Conservation (phyloP, 2,113 vertebrate species). For the Gnathonemus longibarbis region DNA sequence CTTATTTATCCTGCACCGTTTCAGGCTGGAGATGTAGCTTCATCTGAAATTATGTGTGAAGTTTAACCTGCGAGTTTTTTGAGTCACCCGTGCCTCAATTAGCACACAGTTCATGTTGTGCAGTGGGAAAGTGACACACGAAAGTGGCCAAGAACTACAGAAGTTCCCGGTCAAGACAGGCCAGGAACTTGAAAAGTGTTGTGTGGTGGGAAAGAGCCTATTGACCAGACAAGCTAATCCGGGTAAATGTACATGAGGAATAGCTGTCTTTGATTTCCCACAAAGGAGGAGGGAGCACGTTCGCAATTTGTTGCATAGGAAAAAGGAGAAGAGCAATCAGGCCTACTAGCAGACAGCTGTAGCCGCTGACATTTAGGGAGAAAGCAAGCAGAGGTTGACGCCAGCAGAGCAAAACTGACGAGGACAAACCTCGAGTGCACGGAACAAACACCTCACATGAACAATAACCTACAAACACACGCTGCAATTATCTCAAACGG, state of each 20-base stretch:
- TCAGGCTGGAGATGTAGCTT: background rate
- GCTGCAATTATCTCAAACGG: background rate
- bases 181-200: background rate
- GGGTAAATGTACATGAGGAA: background rate
- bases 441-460: background rate
- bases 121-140: background rate
- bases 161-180: background rate
- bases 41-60: background rate
- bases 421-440: background rate
- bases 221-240: background rate
- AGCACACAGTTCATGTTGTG: background rate
- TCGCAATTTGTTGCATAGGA: background rate
- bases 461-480: background rate
- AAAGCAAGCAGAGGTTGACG: constrained; percentile 25
- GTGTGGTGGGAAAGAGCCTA: background rate
- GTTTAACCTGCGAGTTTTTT: background rate
- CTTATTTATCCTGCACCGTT: background rate
- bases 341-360: constrained; percentile 47
- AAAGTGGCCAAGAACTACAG: background rate
- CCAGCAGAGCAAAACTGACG: background rate
- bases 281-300: background rate
- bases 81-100: background rate
- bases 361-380: constrained; percentile 53
- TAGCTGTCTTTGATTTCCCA: background rate
- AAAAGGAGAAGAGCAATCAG: constrained; percentile 30